Base-by-base conservation (phyloP, 2,113 vertebrate genomes). In the Cisticola juncidis region DNA sequence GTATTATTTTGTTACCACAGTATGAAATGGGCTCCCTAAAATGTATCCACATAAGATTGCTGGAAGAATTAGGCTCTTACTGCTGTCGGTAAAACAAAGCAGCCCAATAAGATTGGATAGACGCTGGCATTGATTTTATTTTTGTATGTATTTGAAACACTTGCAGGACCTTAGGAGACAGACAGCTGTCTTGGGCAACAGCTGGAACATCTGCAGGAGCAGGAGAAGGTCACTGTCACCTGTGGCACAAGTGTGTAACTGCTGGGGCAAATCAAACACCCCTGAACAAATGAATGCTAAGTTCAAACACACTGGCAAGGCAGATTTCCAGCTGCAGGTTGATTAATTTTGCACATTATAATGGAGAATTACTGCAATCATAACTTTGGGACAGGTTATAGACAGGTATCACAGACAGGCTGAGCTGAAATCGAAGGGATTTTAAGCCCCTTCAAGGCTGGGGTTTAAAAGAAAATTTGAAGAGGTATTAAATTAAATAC, bases 121-220 rank as follows among this genome's bases (percentile, higher is more conserved):
- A 24, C 14, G 31, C 8, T 14, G 61, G 36, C 15, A 56, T 9
- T 58, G 31, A 18, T 50, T 68, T 68, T 26, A 35, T 31, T 58
- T 58, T 22, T 50, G 8, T 17, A 9, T 28, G 19, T 15, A 13
- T 69, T 53, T 77, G 33, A 36, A 86, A 38, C 33, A 26, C 45
- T 23, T 33, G 31, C 5, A 23, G 17, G 44, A 81, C 9, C 23
- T 60, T 1, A 35, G 11, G 35, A 57, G 48, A 40, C 24, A 44
- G n/a, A 17, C 2, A 6, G 26, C 9, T n/a, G 31, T 29, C n/a
- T 35, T 0, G 0, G 29, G 50, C 45, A 65, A 1, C 2, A 3
- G 17, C 44, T 51, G 26, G 23, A 56, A 77, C 40, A 57, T 16
- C 50, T 65, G 54, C 36, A 61, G 48, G 25, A 69, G 14, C 6